These are phyloP conservation scores for Chorisops tibialis DNA, from an alignment of 2,888 invertebrate genomes.

Conservation along the genomic window DNA sequence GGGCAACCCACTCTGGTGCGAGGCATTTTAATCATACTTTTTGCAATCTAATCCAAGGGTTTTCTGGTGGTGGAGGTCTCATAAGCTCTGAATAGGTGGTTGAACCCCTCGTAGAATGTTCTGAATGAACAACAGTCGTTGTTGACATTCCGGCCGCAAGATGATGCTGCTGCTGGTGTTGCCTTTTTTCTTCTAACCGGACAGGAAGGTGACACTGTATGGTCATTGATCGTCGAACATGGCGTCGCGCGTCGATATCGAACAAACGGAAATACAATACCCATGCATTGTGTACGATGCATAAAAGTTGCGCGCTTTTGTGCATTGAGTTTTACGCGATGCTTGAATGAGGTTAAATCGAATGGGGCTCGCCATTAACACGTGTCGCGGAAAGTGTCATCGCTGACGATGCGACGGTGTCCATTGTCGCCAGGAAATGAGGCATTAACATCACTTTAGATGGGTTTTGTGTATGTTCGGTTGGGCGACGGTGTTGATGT, in stretches of 20 bases:
- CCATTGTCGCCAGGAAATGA: slow-evolving; percentile 15
- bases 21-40: slow-evolving; percentile 7
- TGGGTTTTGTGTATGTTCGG: background rate
- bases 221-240: background rate
- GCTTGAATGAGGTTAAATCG: slow-evolving; percentile 12
- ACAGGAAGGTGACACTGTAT: background rate
- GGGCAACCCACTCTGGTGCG: too few relatives aligned
- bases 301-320: background rate
- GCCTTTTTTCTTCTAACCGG: background rate
- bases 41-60: slow-evolving; percentile 18
- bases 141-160: background rate
- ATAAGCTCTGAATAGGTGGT: slow-evolving; percentile 1
- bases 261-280: background rate
- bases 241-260: background rate
- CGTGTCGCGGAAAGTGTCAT: slow-evolving; percentile 21
- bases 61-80: slow-evolving; percentile 16
- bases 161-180: background rate
- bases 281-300: background rate
- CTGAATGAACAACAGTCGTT: background rate
- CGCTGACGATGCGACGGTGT: slow-evolving; percentile 6
- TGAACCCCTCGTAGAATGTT: too few relatives aligned
- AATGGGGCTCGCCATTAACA: background rate
- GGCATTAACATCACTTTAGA: slow-evolving; percentile 16
- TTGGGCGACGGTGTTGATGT: too few relatives aligned
- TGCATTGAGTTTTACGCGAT: background rate